phyloP scores from a whole-genome alignment of 2,888 invertebrate species.

The Bimastos eiseni region DNA sequence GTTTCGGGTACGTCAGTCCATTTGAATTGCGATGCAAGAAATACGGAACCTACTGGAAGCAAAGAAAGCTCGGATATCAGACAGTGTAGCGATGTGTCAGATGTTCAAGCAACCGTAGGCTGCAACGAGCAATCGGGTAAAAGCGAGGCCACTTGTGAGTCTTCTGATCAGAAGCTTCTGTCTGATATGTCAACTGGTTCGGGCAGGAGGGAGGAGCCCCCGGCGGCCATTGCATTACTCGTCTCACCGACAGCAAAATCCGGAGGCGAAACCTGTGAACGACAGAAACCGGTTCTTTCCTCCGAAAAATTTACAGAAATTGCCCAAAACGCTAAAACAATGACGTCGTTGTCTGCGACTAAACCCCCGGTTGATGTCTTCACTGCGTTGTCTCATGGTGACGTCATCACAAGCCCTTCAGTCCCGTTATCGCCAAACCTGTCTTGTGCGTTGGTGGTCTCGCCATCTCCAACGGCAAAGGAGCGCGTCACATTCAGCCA shows the following conservation, averaged over 20 bases:
- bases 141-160: background rate
- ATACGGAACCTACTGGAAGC: background rate
- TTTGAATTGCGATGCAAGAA: background rate
- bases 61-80: background rate
- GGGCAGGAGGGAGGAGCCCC: background rate
- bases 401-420: background rate
- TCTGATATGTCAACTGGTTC: background rate
- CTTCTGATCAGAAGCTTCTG: background rate
- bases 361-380: background rate
- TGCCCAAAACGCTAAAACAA: background rate
- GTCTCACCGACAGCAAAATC: background rate
- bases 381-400: background rate
- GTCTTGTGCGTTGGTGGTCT: background rate
- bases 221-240: background rate
- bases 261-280: background rate
- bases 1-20: background rate
- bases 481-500: conserved; percentile 36
- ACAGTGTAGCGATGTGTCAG: background rate
- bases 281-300: background rate
- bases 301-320: background rate
- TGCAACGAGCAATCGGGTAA: background rate
- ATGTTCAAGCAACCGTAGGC: background rate
- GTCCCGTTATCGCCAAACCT: conserved; percentile 16
- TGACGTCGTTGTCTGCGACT: background rate
- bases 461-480: conserved; percentile 16